Conservation (phyloP, 2,888 invertebrate species). For the Rhamphomyia laevipes region DNA sequence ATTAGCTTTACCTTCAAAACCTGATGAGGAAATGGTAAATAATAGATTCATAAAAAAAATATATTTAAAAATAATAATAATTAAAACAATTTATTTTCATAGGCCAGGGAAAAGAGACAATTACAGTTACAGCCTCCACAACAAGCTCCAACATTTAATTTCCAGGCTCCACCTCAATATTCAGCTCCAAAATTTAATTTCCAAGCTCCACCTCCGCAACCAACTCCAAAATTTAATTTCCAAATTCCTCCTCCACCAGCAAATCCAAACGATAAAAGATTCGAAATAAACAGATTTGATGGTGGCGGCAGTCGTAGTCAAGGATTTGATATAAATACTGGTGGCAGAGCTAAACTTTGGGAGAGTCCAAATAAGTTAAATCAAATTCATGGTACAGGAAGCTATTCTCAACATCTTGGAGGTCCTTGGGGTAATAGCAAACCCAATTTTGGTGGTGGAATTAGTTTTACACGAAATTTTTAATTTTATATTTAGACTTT, state of each 20-base stretch:
- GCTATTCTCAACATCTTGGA: constrained; percentile 1
- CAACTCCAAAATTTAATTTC: neutral
- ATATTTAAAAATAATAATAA: too few species aligned
- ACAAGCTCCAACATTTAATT: neutral
- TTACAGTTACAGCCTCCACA: neutral
- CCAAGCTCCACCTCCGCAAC: neutral
- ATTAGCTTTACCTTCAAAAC: too few species aligned
- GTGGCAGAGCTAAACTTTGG: neutral
- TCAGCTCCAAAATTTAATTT: neutral
- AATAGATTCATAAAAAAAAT: too few species aligned
- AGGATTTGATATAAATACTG: neutral
- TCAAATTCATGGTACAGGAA: neutral
- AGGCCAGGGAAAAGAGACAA: neutral
- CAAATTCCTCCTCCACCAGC: neutral
- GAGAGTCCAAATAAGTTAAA: neutral
- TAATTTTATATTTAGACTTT: neutral
- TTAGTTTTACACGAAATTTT: neutral
- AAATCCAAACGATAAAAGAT: neutral
- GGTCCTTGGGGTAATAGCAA: constrained; percentile 1
- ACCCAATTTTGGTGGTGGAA: neutral
- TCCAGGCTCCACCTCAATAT: neutral
- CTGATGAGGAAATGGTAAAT: too few species aligned
- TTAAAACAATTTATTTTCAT: too few species aligned
- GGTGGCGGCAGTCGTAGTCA: neutral
- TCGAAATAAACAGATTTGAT: neutral